Percentiles rank a stretch among this genome's conserved stretches.
Conservation (phyloP, 2,888 invertebrate genomes). For the Dicranocentrus wangi region DNA sequence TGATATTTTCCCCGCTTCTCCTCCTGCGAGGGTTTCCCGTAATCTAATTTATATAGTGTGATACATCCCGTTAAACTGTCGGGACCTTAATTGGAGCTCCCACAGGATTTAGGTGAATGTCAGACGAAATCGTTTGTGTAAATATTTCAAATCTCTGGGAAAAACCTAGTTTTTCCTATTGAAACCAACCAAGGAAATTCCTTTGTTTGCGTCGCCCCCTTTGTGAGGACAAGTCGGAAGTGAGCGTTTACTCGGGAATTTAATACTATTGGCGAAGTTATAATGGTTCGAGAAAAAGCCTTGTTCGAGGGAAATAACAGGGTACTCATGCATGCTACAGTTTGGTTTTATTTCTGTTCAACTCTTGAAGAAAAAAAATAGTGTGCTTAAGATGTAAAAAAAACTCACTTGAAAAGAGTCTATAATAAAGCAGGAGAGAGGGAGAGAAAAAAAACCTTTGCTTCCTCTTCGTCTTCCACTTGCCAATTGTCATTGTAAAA, state of each 20-base stretch:
- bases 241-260: not conserved
- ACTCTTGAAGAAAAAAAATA: too few relatives aligned
- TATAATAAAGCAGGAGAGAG: slow-evolving; percentile 48
- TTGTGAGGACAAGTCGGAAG: slow-evolving; percentile 3
- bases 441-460: slow-evolving; percentile 47
- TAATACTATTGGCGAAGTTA: too few relatives aligned
- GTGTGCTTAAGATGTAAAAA: slow-evolving; percentile 40
- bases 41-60: slow-evolving; percentile 60
- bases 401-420: slow-evolving; percentile 45
- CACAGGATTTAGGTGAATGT: slow-evolving; percentile 56
- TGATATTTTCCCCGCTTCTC: too few relatives aligned
- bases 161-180: slow-evolving; percentile 46
- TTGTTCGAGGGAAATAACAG: slow-evolving; percentile 6
- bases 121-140: slow-evolving; percentile 60
- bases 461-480: slow-evolving; percentile 34
- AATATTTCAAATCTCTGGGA: slow-evolving; percentile 59
- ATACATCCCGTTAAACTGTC: slow-evolving; percentile 49
- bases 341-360: slow-evolving; percentile 50
- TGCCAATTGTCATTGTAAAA: slow-evolving; percentile 65
- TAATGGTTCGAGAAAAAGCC: slow-evolving; percentile 14
- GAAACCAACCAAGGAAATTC: not conserved
- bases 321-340: slow-evolving; percentile 58
- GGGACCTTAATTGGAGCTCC: slow-evolving; percentile 59
- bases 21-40: not conserved
- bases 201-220: slow-evolving; percentile 1